Evolutionary conservation across 2,113 vertebrate genomes (phyloP), one percentile per base, ranked within the genome.

Genomic region (Choloepus hoffmanni): DNA sequence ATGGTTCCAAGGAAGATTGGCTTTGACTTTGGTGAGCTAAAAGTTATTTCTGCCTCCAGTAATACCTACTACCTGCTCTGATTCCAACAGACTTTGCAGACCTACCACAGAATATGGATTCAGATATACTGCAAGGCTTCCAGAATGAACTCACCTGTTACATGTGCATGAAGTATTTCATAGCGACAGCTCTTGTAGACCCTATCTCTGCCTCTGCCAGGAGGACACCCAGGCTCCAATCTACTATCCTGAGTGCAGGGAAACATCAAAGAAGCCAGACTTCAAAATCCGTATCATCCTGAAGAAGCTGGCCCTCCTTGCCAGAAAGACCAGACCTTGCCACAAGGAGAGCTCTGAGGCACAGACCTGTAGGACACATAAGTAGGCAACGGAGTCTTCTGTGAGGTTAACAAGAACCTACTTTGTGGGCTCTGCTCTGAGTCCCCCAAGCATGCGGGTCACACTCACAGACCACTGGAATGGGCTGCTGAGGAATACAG

Each of bases 161-260:
- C 23, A 24, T 93, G 4, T 95, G 95, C 45, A 2, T 5, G 9
- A 63, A 62, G 5, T 53, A 4, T 36, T 62, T 93, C 30, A 40
- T 53, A 30, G 90, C 8, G 79, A 93, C 95, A 93, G 55, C 19
- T 76, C 89, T 33, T 90, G 79, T 48, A 21, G 24, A 21, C 45
- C 78, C 0, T 95, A 85, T 63, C 28, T 95, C 63, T 53, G 26
- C 23, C 6, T 40, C 28, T 62, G 19, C 28, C 70, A 50, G 24
- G 70, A 62, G 7, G 53, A 76, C 36, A 36, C 28, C 13, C 19
- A 30, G 13, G 0, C 0, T 26, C 36, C 36, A 36, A 36, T 36
- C 36, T 36, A 36, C 36, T 36, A 2, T 36, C 36, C 36, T 36
- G 36, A 36, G 36, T 36, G 36, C 36, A 36, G 36, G 36, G 36